These are phyloP conservation scores for Torymus auratus DNA, from an alignment of 2,888 invertebrate species.

Conservation along the genomic window DNA sequence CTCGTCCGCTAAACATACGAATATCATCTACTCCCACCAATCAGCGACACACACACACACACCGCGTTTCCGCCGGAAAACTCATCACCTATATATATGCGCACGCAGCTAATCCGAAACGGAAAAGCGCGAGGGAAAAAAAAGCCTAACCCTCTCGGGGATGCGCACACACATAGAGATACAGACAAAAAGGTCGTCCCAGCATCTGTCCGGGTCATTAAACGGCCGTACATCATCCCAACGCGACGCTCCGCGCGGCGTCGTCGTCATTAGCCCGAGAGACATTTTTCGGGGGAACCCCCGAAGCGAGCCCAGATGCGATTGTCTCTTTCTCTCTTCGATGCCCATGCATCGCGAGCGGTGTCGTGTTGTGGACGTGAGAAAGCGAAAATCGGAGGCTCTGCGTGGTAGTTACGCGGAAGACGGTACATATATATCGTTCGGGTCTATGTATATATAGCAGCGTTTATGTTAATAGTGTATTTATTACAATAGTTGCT, in stretches of 20 bases:
- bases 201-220: conserved; percentile 69
- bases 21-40: too few relatives aligned
- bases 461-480: too few relatives aligned
- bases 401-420: too few relatives aligned
- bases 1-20: too few relatives aligned
- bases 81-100: too few relatives aligned
- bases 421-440: too few relatives aligned
- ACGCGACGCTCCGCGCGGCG: conserved; percentile 56
- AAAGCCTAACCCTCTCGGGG: conserved; percentile 22
- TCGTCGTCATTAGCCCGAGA: conserved; percentile 64
- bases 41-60: too few relatives aligned
- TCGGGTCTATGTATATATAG: too few relatives aligned
- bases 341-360: neutral
- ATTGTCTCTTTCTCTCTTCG: conserved; percentile 14
- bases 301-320: conserved; percentile 48
- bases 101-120: too few relatives aligned
- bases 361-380: neutral
- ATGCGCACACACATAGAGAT: neutral
- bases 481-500: too few relatives aligned
- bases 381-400: conserved; percentile 13
- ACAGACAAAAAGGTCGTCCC: neutral
- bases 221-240: conserved; percentile 75
- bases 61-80: too few relatives aligned
- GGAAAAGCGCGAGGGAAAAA: too few relatives aligned
- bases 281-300: conserved; percentile 59